Base-by-base conservation (phyloP, 2,888 invertebrate genomes). In the Zygogramma bicolorata region DNA sequence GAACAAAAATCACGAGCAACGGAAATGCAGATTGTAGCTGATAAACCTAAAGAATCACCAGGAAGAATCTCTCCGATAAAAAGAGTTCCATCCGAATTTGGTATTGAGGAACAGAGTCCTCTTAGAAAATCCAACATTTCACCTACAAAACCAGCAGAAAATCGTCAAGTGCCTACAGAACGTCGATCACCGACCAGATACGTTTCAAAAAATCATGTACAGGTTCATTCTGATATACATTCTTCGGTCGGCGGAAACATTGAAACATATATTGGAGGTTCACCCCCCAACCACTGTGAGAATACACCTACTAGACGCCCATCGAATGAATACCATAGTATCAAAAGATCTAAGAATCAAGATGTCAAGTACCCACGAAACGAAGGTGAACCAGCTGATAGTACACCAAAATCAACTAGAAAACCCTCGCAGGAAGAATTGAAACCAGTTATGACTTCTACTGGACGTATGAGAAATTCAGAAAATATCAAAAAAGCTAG, bases 401-500 rank as follows among this genome's bases (percentile, higher is more conserved):
- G 80, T 0, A 84, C 85, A 2, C 85, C 85, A 31, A 85, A 83
- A 80, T 79, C 84, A 0, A 76, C 70, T 60, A 87, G 88, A 63
- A 86, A 86, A 71, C 86, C 87, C 78, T 84, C 87, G 13, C 74
- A 78, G 63, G 83, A 84, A 57, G 84, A 86, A 68, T 73, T 81
- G 13, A 85, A 82, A 76, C 76, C 76, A 1, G 78, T 83, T 60
- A 67, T 85, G 31, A 86, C 85, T 67, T 76, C 85, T 78, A 73
- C 82, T 15, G 82, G 84, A 20, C 80, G 84, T 20, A 80, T 91
- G 27, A 88, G 90, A 60, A 91, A 90, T 77, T 91, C 90, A 58
- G 92, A 92, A 78, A 91, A 91, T n/a, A 91, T 93, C 0, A 90
- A 91, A 62, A 91, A 91, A 85, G 93, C 93, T 0, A 93, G 93